A percentile compares a stretch with the other conserved stretches of the same genome.
These are phyloP conservation scores for Clivina fossor DNA, from an alignment of 2,888 invertebrate genomes.

Conservation along the genomic window DNA sequence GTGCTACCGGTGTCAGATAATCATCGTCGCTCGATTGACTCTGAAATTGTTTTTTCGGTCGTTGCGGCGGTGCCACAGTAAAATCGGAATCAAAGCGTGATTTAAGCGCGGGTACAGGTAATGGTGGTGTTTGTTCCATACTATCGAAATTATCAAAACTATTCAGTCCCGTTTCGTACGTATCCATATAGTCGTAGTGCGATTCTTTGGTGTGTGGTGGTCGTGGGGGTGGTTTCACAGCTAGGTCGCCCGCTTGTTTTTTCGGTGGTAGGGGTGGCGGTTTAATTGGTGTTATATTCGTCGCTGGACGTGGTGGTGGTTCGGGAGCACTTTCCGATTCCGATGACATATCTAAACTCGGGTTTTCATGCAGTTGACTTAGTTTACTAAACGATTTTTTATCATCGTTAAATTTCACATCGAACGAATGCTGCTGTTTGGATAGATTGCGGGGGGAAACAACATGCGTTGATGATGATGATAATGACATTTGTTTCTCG, in stretches of 20 bases:
- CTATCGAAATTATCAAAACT: slow-evolving; percentile 41
- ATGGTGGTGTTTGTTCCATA: slow-evolving; percentile 57
- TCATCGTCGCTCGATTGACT: slow-evolving; percentile 58
- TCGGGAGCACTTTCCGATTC: slow-evolving; percentile 58
- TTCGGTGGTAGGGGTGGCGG: slow-evolving; percentile 76
- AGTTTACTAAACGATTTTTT: slow-evolving; percentile 33
- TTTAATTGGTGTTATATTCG: slow-evolving; percentile 62
- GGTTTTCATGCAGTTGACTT: slow-evolving; percentile 47
- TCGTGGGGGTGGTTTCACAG: slow-evolving; percentile 64
- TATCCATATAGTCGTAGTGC: slow-evolving; percentile 60
- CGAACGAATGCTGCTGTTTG: slow-evolving; percentile 54
- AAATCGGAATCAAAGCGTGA: slow-evolving; percentile 55
- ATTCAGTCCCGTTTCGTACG: slow-evolving; percentile 50
- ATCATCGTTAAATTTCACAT: slow-evolving; percentile 42
- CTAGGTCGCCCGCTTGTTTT: slow-evolving; percentile 61
- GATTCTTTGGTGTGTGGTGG: slow-evolving; percentile 62
- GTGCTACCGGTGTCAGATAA: slow-evolving; percentile 67
- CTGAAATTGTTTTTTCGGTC: slow-evolving; percentile 48
- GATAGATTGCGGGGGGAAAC: slow-evolving; percentile 38
- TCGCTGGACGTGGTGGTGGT: slow-evolving; percentile 69
- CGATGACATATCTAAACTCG: slow-evolving; percentile 50
- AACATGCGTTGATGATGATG: slow-evolving; percentile 29
- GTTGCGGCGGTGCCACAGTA: slow-evolving; percentile 50
- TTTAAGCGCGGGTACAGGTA: slow-evolving; percentile 63
- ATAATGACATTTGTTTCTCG: slow-evolving; percentile 44